Conservation (phyloP, 2,888 invertebrate genomes). For the Drosophila paramelanica region DNA sequence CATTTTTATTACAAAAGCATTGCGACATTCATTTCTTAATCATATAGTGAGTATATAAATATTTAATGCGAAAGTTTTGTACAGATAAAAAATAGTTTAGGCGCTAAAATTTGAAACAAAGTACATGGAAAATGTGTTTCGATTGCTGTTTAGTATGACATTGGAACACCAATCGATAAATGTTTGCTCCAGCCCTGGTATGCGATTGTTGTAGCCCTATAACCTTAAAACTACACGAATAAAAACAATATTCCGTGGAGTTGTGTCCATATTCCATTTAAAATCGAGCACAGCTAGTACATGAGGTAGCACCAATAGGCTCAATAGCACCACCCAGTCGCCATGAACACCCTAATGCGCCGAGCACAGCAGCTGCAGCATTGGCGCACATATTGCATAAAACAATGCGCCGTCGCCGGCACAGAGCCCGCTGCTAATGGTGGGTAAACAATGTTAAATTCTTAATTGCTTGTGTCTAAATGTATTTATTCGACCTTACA, state of each 20-base stretch:
- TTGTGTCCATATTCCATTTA: conserved; percentile 7
- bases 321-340: conserved; percentile 18
- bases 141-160: neutral
- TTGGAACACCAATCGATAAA: conserved; percentile 20
- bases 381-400: conserved; percentile 63
- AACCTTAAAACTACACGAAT: conserved; percentile 52
- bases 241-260: conserved; percentile 32
- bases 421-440: conserved; percentile 20
- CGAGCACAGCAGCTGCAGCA: conserved; percentile 46
- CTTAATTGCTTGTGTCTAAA: neutral
- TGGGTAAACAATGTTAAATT: conserved; percentile 28
- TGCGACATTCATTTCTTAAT: neutral
- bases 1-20: conserved; percentile 22
- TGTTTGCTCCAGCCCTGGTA: conserved; percentile 26
- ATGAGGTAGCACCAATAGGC: conserved; percentile 32
- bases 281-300: conserved; percentile 21
- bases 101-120: too few relatives aligned
- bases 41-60: too few relatives aligned
- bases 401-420: conserved; percentile 42
- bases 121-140: neutral
- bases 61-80: too few relatives aligned
- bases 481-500: too few relatives aligned
- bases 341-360: conserved; percentile 70
- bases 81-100: too few relatives aligned
- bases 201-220: conserved; percentile 22